phyloP scores from a whole-genome alignment of 2,113 vertebrate genomes.

The Pelvicachromis taeniatus region DNA sequence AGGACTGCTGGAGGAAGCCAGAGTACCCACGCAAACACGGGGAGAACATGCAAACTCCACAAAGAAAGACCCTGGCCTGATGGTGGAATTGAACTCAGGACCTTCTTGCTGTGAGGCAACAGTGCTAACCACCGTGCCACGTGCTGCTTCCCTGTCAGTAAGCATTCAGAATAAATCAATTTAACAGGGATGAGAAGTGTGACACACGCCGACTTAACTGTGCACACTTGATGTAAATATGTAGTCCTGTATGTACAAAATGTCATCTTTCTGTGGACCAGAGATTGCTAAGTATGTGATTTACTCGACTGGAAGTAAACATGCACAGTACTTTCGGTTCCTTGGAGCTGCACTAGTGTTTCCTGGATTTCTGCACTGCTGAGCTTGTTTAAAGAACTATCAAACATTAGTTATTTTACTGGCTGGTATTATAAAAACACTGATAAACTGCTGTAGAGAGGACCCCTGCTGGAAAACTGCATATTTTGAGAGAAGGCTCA shows the following conservation, averaged over 20 bases:
- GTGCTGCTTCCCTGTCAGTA: too few relatives aligned
- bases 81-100: too few relatives aligned
- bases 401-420: neutral
- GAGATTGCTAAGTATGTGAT: neutral
- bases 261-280: neutral
- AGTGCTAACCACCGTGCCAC: too few relatives aligned
- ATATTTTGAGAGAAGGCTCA: neutral
- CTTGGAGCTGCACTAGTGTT: neutral
- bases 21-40: too few relatives aligned
- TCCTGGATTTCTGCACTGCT: neutral
- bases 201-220: neutral
- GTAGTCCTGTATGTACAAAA: neutral
- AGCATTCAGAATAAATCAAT: neutral
- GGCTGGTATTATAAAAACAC: neutral
- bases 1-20: too few relatives aligned
- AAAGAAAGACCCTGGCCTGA: too few relatives aligned
- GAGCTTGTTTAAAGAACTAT: neutral
- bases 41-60: too few relatives aligned
- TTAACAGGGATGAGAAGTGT: neutral
- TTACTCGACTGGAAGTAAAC: neutral
- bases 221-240: neutral
- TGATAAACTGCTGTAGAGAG: neutral
- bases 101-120: too few relatives aligned
- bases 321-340: neutral
- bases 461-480: constrained; percentile 5